Conservation (phyloP, 1,140 invertebrate species). For the Caerostris extrusa region DNA sequence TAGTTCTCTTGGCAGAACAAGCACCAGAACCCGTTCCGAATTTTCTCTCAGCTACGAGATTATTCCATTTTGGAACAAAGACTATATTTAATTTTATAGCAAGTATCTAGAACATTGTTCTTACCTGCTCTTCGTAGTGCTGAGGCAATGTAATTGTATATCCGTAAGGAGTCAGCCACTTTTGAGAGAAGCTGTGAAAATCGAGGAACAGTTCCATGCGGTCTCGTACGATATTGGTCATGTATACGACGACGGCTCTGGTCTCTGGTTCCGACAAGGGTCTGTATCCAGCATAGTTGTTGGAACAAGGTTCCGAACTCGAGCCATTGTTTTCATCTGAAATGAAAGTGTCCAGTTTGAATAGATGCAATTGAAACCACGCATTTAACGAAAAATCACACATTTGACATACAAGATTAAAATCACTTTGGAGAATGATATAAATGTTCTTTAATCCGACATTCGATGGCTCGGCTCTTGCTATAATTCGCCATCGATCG, state of each 20-base stretch:
- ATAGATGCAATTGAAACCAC: not conserved
- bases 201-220: conserved; percentile 77
- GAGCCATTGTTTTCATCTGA: conserved; percentile 83
- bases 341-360: not conserved
- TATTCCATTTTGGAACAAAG: too few species aligned
- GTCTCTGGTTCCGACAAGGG: conserved; percentile 79
- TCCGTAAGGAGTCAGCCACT: conserved; percentile 86
- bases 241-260: conserved; percentile 71
- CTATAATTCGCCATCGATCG: too few species aligned
- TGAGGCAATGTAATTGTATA: conserved; percentile 43
- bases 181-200: conserved; percentile 79
- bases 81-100: not conserved
- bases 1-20: too few species aligned
- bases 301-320: conserved; percentile 92
- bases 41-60: not conserved
- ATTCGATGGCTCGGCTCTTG: too few species aligned
- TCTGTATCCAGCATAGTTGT: conserved; percentile 87
- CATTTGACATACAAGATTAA: not conserved
- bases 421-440: too few species aligned
- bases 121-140: conserved; percentile 74
- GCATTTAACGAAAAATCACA: not conserved
- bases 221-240: conserved; percentile 79
- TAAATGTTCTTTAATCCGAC: too few species aligned
- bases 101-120: not conserved
- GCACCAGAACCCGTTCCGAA: too few species aligned